Conservation (phyloP, 2,888 invertebrate species). For the Lysandra coridon region DNA sequence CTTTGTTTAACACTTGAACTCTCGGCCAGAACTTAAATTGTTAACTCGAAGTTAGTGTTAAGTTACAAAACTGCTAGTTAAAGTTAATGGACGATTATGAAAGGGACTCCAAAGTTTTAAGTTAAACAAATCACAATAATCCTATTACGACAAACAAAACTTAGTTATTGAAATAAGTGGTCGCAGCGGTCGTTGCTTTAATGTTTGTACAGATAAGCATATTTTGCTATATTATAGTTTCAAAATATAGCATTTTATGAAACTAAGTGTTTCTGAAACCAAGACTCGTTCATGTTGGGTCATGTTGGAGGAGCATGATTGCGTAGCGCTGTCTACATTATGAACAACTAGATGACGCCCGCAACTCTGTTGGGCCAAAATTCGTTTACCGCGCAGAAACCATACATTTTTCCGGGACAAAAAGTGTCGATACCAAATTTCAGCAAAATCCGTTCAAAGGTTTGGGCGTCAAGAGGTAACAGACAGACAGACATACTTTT, state of each 20-base stretch:
- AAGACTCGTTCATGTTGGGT: too few species aligned
- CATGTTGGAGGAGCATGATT: too few species aligned
- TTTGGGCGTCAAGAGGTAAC: too few species aligned
- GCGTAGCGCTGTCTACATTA: too few species aligned
- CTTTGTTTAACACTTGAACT: constrained; percentile 19
- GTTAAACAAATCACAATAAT: constrained; percentile 15
- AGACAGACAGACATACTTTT: too few species aligned
- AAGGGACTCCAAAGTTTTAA: constrained; percentile 6
- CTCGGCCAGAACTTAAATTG: constrained; percentile 18
- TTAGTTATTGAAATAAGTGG: constrained; percentile 20
- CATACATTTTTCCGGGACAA: too few species aligned
- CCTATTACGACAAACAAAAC: constrained; percentile 28
- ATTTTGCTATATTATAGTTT: neutral
- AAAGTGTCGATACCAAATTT: too few species aligned
- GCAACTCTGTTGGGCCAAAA: too few species aligned
- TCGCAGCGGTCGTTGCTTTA: neutral
- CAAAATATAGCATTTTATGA: neutral
- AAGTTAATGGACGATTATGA: constrained; percentile 7
- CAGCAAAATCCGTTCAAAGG: too few species aligned
- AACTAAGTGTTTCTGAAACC: too few species aligned
- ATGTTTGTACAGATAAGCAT: neutral
- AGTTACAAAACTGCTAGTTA: constrained; percentile 16
- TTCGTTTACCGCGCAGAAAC: too few species aligned
- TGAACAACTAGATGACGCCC: too few species aligned
- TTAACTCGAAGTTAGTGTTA: constrained; percentile 18